phyloP scores from a whole-genome alignment of 1,140 invertebrate species.

The Drosophila kohkoa region DNA sequence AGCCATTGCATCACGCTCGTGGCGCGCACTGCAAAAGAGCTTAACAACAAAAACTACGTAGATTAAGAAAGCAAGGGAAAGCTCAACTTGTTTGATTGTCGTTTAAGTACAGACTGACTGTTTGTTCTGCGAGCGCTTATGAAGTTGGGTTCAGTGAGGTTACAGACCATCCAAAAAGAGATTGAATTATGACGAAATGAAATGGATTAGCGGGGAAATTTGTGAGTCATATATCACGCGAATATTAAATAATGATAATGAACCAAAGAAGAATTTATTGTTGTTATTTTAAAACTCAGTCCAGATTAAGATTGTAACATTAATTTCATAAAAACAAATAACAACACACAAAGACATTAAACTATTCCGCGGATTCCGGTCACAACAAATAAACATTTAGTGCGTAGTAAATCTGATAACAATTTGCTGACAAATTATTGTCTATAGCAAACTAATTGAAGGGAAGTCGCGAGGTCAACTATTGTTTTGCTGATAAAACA shows the following conservation, averaged over 20 bases:
- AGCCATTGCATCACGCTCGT: constrained; percentile 66
- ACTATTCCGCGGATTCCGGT: not conserved
- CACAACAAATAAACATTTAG: not conserved
- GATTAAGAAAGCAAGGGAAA: constrained; percentile 22
- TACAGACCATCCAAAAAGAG: not conserved
- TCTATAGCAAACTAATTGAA: not conserved
- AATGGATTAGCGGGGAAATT: not conserved
- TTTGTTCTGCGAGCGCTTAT: not conserved
- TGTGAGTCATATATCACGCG: not conserved
- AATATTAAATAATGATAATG: not conserved
- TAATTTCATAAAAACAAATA: too few species aligned
- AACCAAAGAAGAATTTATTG: not conserved
- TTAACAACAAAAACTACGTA: constrained; percentile 16
- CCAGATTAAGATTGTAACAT: too few species aligned
- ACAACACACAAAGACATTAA: too few species aligned
- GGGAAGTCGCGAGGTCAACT: constrained; percentile 32
- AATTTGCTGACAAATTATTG: constrained; percentile 1
- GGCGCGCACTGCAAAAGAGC: constrained; percentile 24
- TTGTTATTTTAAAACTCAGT: not conserved
- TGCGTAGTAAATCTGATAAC: not conserved
- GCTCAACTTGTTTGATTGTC: constrained; percentile 31
- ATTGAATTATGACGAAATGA: not conserved
- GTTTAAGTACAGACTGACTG: constrained; percentile 3
- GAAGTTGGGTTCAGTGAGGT: not conserved
- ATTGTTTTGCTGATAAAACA: constrained; percentile 28